These are phyloP conservation scores for Drosophila sp. DNA, from an alignment of 1,140 invertebrate species.

Conservation along the genomic window DNA sequence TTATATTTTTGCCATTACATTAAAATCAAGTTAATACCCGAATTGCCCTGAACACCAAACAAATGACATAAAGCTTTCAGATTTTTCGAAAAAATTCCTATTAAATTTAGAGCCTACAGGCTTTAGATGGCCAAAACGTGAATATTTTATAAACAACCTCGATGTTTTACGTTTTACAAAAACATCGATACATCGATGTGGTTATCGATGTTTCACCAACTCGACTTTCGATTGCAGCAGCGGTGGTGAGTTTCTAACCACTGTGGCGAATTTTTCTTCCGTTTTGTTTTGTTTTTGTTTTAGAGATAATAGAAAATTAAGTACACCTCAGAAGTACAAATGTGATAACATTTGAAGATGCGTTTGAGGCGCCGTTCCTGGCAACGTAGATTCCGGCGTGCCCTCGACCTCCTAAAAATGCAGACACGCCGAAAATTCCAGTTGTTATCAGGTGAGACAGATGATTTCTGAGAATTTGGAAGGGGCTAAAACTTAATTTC, in stretches of 20 bases:
- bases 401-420: slow-evolving; percentile 62
- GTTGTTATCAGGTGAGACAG: slow-evolving; percentile 26
- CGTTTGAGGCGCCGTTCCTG: slow-evolving; percentile 61
- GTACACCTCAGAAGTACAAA: slow-evolving; percentile 11
- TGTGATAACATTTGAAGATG: slow-evolving; percentile 38
- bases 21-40: too few relatives aligned
- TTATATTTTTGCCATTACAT: too few relatives aligned
- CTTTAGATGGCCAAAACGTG: too few relatives aligned
- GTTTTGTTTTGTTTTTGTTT: slow-evolving; percentile 21
- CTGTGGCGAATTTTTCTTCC: not conserved
- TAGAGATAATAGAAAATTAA: slow-evolving; percentile 1
- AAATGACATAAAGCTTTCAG: too few relatives aligned
- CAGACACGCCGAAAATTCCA: slow-evolving; percentile 59
- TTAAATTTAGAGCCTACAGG: too few relatives aligned
- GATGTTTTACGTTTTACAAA: too few relatives aligned
- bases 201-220: too few relatives aligned
- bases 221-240: too few relatives aligned
- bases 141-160: too few relatives aligned
- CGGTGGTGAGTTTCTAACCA: not conserved
- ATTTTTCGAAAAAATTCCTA: too few relatives aligned
- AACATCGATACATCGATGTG: too few relatives aligned
- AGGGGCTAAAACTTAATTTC: not conserved
- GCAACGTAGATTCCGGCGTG: slow-evolving; percentile 71
- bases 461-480: not conserved
- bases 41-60: too few relatives aligned